phyloP scores from a whole-genome alignment of 2,797 vertebrate genomes.

The Lepus townsendii region DNA sequence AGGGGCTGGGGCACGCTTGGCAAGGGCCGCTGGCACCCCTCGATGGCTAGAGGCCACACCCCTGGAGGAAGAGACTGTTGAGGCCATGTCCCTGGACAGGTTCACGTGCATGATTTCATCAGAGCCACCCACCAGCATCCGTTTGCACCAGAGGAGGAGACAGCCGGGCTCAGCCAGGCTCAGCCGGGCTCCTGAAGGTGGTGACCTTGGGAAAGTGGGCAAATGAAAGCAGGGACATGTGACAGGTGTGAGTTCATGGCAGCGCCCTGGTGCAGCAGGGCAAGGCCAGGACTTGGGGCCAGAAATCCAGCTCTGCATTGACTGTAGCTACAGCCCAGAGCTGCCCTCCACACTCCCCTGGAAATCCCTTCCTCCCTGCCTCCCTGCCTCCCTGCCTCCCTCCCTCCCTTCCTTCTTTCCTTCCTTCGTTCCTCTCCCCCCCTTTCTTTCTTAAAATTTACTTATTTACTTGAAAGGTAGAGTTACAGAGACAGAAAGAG shows the following conservation, averaged over 20 bases:
- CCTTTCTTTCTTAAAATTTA: too few species aligned
- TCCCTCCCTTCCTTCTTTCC: too few species aligned
- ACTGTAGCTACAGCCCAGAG: accelerated
- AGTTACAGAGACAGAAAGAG: too few species aligned
- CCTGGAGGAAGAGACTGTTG: not conserved
- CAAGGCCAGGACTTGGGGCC: not conserved
- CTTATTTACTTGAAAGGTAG: too few species aligned
- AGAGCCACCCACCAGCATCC: not conserved
- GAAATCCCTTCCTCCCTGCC: not conserved
- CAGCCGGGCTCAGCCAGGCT: not conserved
- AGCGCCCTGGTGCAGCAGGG: not conserved
- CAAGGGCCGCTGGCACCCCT: not conserved
- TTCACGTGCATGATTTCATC: not conserved
- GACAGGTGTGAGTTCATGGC: accelerated
- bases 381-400: too few species aligned
- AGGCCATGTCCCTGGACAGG: accelerated
- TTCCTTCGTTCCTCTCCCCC: accelerated
- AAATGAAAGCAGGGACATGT: not conserved
- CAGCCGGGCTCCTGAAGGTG: not conserved
- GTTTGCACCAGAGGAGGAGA: not conserved
- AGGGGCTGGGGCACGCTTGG: accelerated
- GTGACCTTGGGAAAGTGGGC: not conserved
- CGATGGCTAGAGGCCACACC: not conserved
- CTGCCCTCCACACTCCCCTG: not conserved
- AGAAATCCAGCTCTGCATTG: not conserved